Base-by-base conservation (phyloP, 1,140 invertebrate genomes). In the Psix sp. region DNA sequence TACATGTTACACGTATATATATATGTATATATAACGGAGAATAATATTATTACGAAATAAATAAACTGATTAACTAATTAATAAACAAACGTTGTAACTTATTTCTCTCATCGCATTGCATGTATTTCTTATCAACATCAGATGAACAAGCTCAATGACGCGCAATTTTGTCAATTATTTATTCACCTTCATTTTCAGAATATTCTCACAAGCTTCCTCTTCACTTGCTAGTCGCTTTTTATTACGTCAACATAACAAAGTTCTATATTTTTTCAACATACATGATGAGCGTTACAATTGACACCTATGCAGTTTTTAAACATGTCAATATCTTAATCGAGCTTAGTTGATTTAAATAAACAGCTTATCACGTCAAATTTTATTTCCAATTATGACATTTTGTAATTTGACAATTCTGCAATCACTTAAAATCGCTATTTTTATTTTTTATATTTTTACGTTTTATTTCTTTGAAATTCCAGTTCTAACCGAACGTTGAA, bases 201-300 rank as follows among this genome's bases (percentile, higher is more conserved):
- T 42, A 62, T 48, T 51, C 57, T 54, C 9, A 17, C 20, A 14
- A 33, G 31, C 11, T 62, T 60, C 80, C 83, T 80, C 80, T 68
- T 63, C 66, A 56, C 84, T 84, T 86, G 84, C 83, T 83, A 83
- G 83, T 54, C 51, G 36, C 10, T 33, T 86, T 84, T 84, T 79
- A 83, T 83, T 84, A 84, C 77, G 72, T 84, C 84, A 86, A 86
- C 81, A 85, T 85, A 86, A 87, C 84, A 86, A 86, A 86, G 79
- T 85, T 77, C 80, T 85, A 86, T 87, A 87, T 81, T 87, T n/a
- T n/a, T 86, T 86, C 82, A 85, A 86, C 83, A 85, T 87, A 86
- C 83, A 86, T 80, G 81, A 82, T 83, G 76, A 83, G 85, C 81
- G 76, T 82, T 84, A 83, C 82, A 73, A 83, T 84, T 84, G 78